phyloP scores from a whole-genome alignment of 2,113 vertebrate species.

The Fulica atra region DNA sequence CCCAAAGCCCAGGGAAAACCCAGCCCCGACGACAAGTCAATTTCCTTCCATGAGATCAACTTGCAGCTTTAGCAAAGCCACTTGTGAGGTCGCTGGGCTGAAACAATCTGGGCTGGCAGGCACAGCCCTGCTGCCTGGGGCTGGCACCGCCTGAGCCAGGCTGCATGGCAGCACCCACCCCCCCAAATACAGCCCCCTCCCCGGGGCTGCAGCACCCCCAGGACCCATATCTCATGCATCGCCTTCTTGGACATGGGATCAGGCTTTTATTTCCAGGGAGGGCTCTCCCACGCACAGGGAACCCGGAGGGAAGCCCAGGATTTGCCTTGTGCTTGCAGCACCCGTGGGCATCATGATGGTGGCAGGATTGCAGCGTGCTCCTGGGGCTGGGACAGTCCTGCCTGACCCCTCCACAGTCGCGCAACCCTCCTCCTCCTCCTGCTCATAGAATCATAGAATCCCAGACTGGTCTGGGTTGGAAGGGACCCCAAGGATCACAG shows the following conservation, averaged over 20 bases:
- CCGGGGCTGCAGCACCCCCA: background rate
- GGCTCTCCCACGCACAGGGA: background rate
- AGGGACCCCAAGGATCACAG: too few relatives aligned
- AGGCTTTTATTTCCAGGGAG: background rate
- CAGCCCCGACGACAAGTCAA: constrained; percentile 56
- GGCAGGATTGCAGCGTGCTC: accelerated
- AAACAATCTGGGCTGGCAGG: constrained; percentile 63
- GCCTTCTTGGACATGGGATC: background rate
- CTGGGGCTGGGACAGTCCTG: background rate
- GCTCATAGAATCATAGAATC: too few relatives aligned
- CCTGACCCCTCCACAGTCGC: background rate
- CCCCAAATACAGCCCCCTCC: background rate
- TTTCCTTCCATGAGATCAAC: constrained; percentile 75
- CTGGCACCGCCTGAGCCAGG: background rate
- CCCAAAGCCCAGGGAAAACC: constrained; percentile 65
- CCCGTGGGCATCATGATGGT: background rate
- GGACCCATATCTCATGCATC: accelerated
- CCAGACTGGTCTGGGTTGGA: too few relatives aligned
- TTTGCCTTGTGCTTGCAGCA: background rate
- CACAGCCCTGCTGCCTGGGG: background rate
- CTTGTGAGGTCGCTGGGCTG: constrained; percentile 59
- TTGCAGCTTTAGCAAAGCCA: constrained; percentile 68
- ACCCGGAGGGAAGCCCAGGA: background rate
- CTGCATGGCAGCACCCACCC: accelerated
- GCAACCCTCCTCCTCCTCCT: background rate